A percentile compares a stretch with the other conserved stretches of the same genome.
These are phyloP conservation scores for Pelusios castaneus DNA, from an alignment of 2,113 vertebrate species.

Conservation along the genomic window DNA sequence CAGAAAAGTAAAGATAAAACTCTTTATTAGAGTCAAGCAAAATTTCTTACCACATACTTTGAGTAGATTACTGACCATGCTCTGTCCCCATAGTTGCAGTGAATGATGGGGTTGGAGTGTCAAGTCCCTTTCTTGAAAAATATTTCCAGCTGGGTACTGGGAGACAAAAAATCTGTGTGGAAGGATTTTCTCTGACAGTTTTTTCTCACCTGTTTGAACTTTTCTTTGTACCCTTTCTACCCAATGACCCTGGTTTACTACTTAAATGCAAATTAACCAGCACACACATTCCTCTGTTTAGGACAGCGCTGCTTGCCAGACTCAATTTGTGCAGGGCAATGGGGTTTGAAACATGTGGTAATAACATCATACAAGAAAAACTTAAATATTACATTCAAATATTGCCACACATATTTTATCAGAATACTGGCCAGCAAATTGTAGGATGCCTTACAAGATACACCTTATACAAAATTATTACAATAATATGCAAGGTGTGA, in stretches of 20 bases:
- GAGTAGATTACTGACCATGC: background rate
- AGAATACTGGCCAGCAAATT: background rate
- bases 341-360: background rate
- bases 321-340: background rate
- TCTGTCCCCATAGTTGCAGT: background rate
- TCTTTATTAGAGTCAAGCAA: background rate
- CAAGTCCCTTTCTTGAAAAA: too few relatives aligned
- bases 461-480: background rate
- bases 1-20: background rate
- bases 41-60: background rate
- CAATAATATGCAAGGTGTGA: background rate
- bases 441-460: background rate
- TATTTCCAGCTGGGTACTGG: too few relatives aligned
- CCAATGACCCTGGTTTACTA: background rate
- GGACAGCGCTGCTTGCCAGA: background rate
- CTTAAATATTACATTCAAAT: background rate
- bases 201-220: too few relatives aligned
- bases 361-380: background rate
- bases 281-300: background rate
- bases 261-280: background rate
- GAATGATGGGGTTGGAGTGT: too few relatives aligned
- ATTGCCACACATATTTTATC: background rate
- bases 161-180: too few relatives aligned
- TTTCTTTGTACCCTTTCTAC: background rate
- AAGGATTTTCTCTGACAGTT: too few relatives aligned